phyloP scores from a whole-genome alignment of 2,888 invertebrate species.

The Xestobium rufovillosum region DNA sequence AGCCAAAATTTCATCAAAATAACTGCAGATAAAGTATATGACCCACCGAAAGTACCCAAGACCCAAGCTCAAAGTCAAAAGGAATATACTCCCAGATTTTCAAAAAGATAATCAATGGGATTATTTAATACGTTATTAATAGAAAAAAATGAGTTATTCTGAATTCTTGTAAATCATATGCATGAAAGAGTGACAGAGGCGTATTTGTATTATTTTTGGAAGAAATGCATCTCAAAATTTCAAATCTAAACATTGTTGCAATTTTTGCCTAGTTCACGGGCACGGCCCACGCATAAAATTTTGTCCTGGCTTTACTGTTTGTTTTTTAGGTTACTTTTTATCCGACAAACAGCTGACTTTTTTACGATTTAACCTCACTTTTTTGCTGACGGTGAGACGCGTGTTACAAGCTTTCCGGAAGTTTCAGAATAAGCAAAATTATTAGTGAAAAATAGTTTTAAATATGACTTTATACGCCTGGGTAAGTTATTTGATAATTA shows the following conservation, averaged over 20 bases:
- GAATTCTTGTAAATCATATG: too few species aligned
- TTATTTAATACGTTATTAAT: too few species aligned
- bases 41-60: too few species aligned
- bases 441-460: conserved; percentile 14
- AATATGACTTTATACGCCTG: conserved; percentile 37
- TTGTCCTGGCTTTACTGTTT: not conserved
- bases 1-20: conserved; percentile 30
- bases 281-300: conserved; percentile 4
- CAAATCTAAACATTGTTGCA: too few species aligned
- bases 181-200: too few species aligned
- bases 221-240: too few species aligned
- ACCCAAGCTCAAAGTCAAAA: too few species aligned
- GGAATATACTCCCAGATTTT: too few species aligned
- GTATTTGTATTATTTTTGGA: too few species aligned
- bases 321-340: not conserved
- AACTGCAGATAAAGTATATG: conserved; percentile 31
- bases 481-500: conserved; percentile 36
- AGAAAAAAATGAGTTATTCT: too few species aligned
- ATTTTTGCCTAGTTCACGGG: too few species aligned
- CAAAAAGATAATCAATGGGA: too few species aligned
- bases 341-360: not conserved
- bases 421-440: not conserved
- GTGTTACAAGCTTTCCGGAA: conserved; percentile 21
- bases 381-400: conserved; percentile 25
- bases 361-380: conserved; percentile 28